Evolutionary conservation across 2,113 vertebrate species (phyloP).

Genomic region (Tragulus kanchil): DNA sequence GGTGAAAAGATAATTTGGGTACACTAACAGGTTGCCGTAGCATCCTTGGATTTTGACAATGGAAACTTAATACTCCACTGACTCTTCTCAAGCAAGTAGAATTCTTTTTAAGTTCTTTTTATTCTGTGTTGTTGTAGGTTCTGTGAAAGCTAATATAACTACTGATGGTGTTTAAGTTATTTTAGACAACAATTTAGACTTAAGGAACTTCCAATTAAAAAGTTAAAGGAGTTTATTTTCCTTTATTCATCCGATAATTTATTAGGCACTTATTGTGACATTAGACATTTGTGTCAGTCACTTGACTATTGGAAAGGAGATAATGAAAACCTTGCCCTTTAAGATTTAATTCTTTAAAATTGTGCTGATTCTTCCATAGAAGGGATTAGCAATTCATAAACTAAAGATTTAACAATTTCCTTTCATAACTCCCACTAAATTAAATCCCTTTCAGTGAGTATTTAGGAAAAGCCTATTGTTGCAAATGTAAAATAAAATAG

Average conservation of each 20-base stretch:
- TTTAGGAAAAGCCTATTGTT: slow-evolving; percentile 11
- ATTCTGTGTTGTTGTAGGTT: slow-evolving; percentile 21
- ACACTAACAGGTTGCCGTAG: neutral
- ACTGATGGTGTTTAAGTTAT: neutral
- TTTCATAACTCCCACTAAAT: slow-evolving; percentile 48
- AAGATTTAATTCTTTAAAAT: slow-evolving; percentile 45
- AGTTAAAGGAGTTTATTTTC: neutral
- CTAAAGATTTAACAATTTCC: slow-evolving; percentile 60
- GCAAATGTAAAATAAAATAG: slow-evolving; percentile 52
- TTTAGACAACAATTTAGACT: neutral
- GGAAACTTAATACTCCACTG: neutral
- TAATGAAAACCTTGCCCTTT: no score
- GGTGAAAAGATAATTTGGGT: neutral
- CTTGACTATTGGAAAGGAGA: neutral
- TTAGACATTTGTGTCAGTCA: slow-evolving; percentile 1
- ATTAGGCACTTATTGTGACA: neutral
- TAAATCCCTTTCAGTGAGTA: slow-evolving; percentile 56
- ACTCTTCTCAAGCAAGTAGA: neutral
- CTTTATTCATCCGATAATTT: neutral
- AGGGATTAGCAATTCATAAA: slow-evolving; percentile 73
- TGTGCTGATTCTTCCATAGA: slow-evolving; percentile 69
- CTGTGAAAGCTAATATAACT: neutral
- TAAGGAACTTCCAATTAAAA: neutral
- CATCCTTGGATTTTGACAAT: neutral
- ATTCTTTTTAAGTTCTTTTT: neutral